These are phyloP conservation scores for Craniophora ligustri DNA, from an alignment of 2,888 invertebrate genomes.

Conservation along the genomic window DNA sequence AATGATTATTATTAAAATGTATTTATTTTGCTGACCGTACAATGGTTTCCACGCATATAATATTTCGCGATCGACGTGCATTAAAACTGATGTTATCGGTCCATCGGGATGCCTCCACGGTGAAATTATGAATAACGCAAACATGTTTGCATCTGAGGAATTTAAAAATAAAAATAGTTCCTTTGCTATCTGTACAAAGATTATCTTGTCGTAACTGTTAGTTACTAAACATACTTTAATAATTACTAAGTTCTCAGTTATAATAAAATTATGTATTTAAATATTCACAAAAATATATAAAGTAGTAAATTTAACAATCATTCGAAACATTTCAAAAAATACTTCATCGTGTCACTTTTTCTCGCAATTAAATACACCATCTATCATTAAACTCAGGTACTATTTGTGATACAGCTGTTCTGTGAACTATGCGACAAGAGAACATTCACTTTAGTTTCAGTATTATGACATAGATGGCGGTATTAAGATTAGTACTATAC, in stretches of 20 bases:
- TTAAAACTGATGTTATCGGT: conserved; percentile 72
- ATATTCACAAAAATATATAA: too few species aligned
- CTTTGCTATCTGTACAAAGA: conserved; percentile 10
- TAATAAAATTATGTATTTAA: too few species aligned
- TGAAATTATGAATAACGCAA: conserved; percentile 57
- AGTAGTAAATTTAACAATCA: too few species aligned
- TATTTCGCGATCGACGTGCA: conserved; percentile 75
- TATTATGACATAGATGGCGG: conserved; percentile 11
- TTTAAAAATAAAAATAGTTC: conserved; percentile 51
- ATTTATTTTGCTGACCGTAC: conserved; percentile 38
- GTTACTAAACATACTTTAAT: background rate
- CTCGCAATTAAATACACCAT: too few species aligned
- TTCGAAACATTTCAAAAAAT: too few species aligned
- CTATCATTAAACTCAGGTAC: too few species aligned
- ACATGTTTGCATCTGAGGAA: conserved; percentile 68
- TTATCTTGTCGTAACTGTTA: background rate
- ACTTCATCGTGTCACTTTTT: too few species aligned
- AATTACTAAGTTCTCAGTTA: background rate
- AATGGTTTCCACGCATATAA: conserved; percentile 74
- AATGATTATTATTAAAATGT: conserved; percentile 8
- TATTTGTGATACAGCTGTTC: too few species aligned
- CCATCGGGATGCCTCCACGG: conserved; percentile 70
- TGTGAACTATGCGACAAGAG: too few species aligned
- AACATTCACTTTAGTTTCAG: background rate
- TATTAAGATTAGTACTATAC: background rate